These are phyloP conservation scores for Alethe diademata DNA, from an alignment of 2,113 vertebrate genomes.

Conservation along the genomic window DNA sequence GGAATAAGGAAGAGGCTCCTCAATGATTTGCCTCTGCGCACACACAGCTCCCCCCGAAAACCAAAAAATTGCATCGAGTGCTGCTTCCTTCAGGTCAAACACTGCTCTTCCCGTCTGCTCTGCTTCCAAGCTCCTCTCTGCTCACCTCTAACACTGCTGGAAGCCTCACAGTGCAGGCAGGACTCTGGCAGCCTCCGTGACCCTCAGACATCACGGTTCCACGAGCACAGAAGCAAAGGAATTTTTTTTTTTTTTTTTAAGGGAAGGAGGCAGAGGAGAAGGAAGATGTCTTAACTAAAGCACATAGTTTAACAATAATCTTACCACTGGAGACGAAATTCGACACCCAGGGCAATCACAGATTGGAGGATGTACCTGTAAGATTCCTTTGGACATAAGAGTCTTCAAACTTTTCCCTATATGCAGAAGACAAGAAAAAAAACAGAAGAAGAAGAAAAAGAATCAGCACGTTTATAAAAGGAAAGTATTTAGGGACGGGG, in stretches of 20 bases:
- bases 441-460: neutral
- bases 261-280: neutral
- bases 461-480: conserved; percentile 4
- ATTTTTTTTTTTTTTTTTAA: neutral
- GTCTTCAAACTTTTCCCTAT: conserved; percentile 99
- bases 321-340: conserved; percentile 99
- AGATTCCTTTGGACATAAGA: conserved; percentile 99
- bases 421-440: neutral
- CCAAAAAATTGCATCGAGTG: neutral
- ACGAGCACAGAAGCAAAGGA: neutral
- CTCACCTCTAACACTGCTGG: neutral
- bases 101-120: conserved; percentile 3
- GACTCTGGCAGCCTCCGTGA: neutral
- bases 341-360: conserved; percentile 99
- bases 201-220: neutral
- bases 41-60: neutral
- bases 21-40: neutral
- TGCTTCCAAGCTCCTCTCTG: neutral
- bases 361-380: conserved; percentile 99
- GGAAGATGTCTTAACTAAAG: conserved; percentile 54
- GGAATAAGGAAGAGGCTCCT: neutral
- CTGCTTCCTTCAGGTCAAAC: neutral
- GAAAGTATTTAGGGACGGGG: neutral
- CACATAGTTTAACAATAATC: conserved; percentile 72
- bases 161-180: neutral